Evolutionary conservation across 2,888 invertebrate genomes (phyloP).

Genomic region (Ochropleura leucogaster): DNA sequence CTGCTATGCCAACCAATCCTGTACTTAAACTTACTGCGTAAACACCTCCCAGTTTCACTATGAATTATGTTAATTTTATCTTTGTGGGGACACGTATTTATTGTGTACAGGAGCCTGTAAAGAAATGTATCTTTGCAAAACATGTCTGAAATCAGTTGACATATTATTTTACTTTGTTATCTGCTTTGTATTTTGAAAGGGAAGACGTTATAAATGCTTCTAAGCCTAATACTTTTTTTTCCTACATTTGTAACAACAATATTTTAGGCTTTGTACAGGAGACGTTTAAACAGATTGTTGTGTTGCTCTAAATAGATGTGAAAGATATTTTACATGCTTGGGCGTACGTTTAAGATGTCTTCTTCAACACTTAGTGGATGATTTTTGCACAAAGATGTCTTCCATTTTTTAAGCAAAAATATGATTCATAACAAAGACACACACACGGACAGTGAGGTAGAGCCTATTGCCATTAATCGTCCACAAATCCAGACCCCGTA

Average conservation of each 20-base stretch:
- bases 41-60: background rate
- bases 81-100: background rate
- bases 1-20: background rate
- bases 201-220: slow-evolving; percentile 24
- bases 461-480: background rate
- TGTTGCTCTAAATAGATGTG: background rate
- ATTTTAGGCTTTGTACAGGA: slow-evolving; percentile 28
- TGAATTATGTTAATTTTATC: slow-evolving; percentile 6
- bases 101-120: slow-evolving; percentile 15
- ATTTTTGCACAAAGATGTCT: background rate
- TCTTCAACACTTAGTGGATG: slow-evolving; percentile 1
- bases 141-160: slow-evolving; percentile 23
- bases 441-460: too few species aligned
- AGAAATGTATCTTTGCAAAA: slow-evolving; percentile 22
- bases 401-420: background rate
- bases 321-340: slow-evolving; percentile 1
- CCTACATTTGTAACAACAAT: slow-evolving; percentile 22
- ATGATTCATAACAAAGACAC: background rate
- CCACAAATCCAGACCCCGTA: background rate
- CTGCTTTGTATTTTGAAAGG: slow-evolving; percentile 15
- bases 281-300: slow-evolving; percentile 1
- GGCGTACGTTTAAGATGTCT: background rate
- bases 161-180: slow-evolving; percentile 3
- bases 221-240: background rate
- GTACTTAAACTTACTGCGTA: slow-evolving; percentile 6